phyloP scores from a whole-genome alignment of 1,140 invertebrate species.

The Babylonia areolata region DNA sequence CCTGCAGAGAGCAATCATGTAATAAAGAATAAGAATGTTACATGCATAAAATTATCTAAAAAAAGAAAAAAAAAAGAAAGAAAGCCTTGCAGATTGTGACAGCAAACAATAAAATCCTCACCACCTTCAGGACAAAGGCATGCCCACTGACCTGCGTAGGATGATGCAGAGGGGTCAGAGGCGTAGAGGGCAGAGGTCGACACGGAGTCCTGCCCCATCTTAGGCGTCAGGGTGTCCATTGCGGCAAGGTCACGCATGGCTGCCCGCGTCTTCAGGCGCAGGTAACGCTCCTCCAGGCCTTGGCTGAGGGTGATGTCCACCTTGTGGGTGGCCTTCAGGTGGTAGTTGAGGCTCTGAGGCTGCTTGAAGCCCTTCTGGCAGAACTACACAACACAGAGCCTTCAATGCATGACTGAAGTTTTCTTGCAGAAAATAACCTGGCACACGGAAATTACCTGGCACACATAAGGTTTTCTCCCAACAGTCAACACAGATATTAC shows the following conservation, averaged over 20 bases:
- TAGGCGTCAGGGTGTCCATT: slow-evolving; percentile 22
- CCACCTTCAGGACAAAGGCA: not conserved
- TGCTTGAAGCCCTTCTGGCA: slow-evolving; percentile 59
- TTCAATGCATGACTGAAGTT: too few relatives aligned
- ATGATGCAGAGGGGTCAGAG: not conserved
- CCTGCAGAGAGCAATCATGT: too few relatives aligned
- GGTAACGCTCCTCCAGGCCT: slow-evolving; percentile 67
- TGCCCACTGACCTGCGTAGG: not conserved
- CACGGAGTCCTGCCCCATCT: not conserved
- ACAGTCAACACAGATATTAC: too few relatives aligned
- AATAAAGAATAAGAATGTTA: too few relatives aligned
- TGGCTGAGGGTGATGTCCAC: slow-evolving; percentile 68
- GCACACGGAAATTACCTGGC: too few relatives aligned
- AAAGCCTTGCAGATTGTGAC: too few relatives aligned
- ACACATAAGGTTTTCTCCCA: too few relatives aligned
- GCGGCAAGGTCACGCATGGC: slow-evolving; percentile 37
- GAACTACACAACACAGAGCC: slow-evolving; percentile 50
- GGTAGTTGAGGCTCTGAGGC: slow-evolving; percentile 66
- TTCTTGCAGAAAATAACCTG: too few relatives aligned
- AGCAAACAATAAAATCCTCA: too few relatives aligned
- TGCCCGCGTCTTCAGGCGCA: slow-evolving; percentile 64
- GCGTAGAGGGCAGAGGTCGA: not conserved
- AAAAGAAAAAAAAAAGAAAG: too few relatives aligned
- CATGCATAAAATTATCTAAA: too few relatives aligned
- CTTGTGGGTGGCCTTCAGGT: slow-evolving; percentile 68